Base-by-base conservation (phyloP, 2,888 invertebrate species). In the Caenorhabditis sp. region DNA sequence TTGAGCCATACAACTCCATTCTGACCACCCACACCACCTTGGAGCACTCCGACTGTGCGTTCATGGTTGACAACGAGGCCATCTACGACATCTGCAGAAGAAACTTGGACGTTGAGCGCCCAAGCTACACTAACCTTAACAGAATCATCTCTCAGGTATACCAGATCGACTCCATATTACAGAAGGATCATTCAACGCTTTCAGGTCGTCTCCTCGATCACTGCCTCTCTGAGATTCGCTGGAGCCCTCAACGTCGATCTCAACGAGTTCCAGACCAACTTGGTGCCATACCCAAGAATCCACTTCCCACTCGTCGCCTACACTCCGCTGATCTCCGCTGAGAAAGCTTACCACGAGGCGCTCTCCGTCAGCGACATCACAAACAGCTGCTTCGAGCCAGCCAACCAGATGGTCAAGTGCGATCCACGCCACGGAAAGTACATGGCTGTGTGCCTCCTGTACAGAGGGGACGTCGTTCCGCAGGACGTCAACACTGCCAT, bases 1-100 rank as follows among this genome's bases (percentile, higher is more conserved):
- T 91, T 90, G 95, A 96, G 89, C 95, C 95, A 0, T 96, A 96
- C 93, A 96, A 96, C 92, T 95, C 95, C 0, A 95, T 96, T 61
- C 85, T 96, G 89, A 95, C 95, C 89, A 96, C 96, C 76, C 96
- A 96, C 92, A 96, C 96, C 30, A 91, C 91, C 11, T 85, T 91
- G 77, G 91, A 91, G 83, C 90, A 91, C 83, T 89, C 90, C 4
- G 90, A 91, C 79, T 91, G 91, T 82, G 89, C 90, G 45, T 91
- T 91, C 85, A 90, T 91, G 95, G 94, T 79, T 39, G 79, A 79
- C 46, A 79, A 79, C 65, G 79, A 79, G 89, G 95, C 95, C 50
- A 91, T 95, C 86, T 95, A 95, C 89, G 95, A 95, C 88, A 95
- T 96, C 85, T 95, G 95, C 90, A 92, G 94, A 71, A 92, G 93